These are phyloP conservation scores for Eilema sororculum DNA, from an alignment of 2,888 invertebrate genomes.

Conservation along the genomic window DNA sequence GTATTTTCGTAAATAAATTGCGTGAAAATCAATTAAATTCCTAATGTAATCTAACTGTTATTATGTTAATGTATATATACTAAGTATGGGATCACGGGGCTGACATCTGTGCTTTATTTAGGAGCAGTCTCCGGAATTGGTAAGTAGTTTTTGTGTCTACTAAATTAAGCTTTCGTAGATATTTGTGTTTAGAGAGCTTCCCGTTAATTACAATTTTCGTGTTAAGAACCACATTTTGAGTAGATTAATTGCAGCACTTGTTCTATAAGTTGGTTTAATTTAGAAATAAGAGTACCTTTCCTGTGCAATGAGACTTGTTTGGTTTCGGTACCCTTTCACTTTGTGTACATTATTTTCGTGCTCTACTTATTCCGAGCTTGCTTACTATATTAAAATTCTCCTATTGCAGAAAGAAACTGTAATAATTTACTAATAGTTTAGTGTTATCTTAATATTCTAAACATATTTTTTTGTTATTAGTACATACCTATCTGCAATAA, in stretches of 20 bases:
- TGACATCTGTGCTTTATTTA: conserved; percentile 63
- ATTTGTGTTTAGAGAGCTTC: conserved; percentile 54
- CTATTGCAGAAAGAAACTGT: conserved; percentile 21
- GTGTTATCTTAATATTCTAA: background rate
- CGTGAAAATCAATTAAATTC: conserved; percentile 61
- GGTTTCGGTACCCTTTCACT: conserved; percentile 83
- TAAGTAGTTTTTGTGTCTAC: conserved; percentile 66
- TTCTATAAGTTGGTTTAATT: conserved; percentile 6
- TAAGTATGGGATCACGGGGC: conserved; percentile 75
- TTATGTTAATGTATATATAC: conserved; percentile 48
- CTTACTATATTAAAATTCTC: conserved; percentile 48
- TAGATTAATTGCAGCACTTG: conserved; percentile 9
- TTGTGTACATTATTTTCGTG: conserved; percentile 83
- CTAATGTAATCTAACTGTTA: conserved; percentile 62
- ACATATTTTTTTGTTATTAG: background rate
- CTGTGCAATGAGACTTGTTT: conserved; percentile 58
- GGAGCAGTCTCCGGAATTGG: conserved; percentile 71
- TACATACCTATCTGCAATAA: background rate
- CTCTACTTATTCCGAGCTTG: conserved; percentile 80
- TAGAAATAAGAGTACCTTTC: conserved; percentile 27
- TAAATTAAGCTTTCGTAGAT: conserved; percentile 58
- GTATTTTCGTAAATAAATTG: conserved; percentile 69
- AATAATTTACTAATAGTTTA: conserved; percentile 2
- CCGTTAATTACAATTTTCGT: conserved; percentile 42
- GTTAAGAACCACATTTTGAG: conserved; percentile 28